phyloP scores from a whole-genome alignment of 2,888 invertebrate genomes.

The Trachelus troglodyta region DNA sequence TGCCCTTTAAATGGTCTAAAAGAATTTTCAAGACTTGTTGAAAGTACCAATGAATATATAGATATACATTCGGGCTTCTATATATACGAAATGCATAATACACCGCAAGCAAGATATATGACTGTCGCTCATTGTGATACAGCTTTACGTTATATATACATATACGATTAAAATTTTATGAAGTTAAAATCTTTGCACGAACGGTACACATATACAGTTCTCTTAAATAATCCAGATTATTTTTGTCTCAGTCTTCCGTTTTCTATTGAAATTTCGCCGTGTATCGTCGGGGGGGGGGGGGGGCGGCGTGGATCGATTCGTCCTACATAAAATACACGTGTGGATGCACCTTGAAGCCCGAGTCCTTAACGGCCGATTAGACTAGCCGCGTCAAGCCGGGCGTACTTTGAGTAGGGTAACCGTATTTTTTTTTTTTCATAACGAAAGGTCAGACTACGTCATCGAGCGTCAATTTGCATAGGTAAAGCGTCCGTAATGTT shows the following conservation, averaged over 20 bases:
- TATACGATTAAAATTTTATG: background rate
- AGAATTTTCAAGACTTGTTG: background rate
- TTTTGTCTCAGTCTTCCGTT: too few relatives aligned
- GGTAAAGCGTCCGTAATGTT: background rate
- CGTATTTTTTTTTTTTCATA: conserved; percentile 26
- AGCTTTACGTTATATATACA: background rate
- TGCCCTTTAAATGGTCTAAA: background rate
- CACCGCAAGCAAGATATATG: too few relatives aligned
- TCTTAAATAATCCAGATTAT: too few relatives aligned
- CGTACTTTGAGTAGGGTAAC: background rate
- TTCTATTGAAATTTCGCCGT: background rate
- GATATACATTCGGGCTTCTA: background rate
- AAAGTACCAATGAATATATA: background rate
- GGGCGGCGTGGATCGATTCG: background rate
- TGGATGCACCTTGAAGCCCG: conserved; percentile 19
- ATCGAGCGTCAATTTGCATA: background rate
- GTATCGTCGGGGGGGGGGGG: background rate
- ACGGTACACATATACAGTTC: too few relatives aligned
- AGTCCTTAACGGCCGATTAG: conserved; percentile 28
- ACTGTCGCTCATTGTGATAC: background rate
- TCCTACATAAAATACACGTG: conserved; percentile 26
- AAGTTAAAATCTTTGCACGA: background rate
- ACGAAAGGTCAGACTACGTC: conserved; percentile 33
- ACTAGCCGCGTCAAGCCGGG: conserved; percentile 14
- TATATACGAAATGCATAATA: background rate